Percentiles rank a stretch among this genome's conserved stretches.
phyloP scores from a whole-genome alignment of 2,888 invertebrate species.

The Dasysyrphus tricinctus region DNA sequence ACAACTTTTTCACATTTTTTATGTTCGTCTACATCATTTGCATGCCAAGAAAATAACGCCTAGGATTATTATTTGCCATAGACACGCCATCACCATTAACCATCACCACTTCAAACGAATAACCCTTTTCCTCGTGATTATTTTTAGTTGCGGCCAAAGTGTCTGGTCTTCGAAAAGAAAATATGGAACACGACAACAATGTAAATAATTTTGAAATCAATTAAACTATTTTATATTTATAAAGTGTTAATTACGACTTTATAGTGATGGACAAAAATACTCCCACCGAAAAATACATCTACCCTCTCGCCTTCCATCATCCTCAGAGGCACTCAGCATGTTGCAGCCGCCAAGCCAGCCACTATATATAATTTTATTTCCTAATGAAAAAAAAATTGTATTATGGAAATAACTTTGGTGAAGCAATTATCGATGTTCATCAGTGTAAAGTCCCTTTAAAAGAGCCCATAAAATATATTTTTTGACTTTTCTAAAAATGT shows the following conservation, averaged over 20 bases:
- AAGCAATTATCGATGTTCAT: conserved; percentile 66
- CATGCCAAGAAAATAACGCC: conserved; percentile 25
- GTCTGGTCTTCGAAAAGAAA: not conserved
- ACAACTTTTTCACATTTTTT: conserved; percentile 45
- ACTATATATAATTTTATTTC: conserved; percentile 44
- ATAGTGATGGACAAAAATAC: conserved; percentile 1
- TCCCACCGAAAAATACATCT: not conserved
- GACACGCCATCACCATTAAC: conserved; percentile 28
- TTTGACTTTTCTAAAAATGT: conserved; percentile 18
- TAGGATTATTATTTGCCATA: conserved; percentile 62
- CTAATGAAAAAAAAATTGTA: conserved; percentile 53
- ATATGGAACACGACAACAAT: conserved; percentile 9
- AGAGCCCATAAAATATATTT: conserved; percentile 56
- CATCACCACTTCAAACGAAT: not conserved
- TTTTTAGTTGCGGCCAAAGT: conserved; percentile 26
- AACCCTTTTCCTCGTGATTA: not conserved
- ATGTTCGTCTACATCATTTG: conserved; percentile 1
- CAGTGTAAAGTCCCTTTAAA: conserved; percentile 28
- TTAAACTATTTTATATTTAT: conserved; percentile 6
- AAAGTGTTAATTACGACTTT: conserved; percentile 27
- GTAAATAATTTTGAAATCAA: conserved; percentile 25
- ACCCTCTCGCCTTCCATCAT: not conserved
- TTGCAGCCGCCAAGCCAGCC: not conserved
- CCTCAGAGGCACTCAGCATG: not conserved
- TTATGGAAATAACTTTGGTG: conserved; percentile 58